Evolutionary conservation across 37 sponge, comb jelly and placozoan genomes (phyloP).

Genomic region (Geodia barretti): DNA sequence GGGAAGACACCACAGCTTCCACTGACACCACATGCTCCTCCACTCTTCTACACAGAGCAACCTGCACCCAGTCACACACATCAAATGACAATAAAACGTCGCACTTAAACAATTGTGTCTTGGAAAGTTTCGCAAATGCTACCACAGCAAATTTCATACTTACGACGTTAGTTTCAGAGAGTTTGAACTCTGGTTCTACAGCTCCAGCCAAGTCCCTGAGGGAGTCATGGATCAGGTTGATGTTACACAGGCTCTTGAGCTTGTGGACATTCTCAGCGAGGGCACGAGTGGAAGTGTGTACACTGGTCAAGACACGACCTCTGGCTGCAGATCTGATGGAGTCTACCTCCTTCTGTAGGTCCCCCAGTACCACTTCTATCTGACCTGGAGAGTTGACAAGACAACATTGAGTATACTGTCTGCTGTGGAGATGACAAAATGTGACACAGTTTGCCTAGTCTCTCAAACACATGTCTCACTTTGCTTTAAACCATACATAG

Average conservation of each 20-base stretch:
- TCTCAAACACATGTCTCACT: not conserved
- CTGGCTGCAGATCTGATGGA: constrained; percentile 7
- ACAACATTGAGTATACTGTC: no score
- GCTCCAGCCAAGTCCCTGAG: constrained; percentile 30
- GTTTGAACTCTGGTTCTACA: not conserved
- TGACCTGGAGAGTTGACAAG: constrained; percentile 30
- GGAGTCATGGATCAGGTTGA: constrained; percentile 55
- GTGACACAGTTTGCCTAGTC: not conserved
- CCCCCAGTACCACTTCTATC: not conserved
- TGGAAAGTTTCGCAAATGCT: no score
- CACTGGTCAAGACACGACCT: not conserved
- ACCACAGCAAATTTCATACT: not conserved
- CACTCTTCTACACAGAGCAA: constrained; percentile 33
- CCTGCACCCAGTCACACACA: constrained; percentile 21
- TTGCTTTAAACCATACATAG: not conserved
- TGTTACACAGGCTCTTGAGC: constrained; percentile 41
- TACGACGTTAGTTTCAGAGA: not conserved
- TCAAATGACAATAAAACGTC: no score
- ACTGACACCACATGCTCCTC: constrained; percentile 56
- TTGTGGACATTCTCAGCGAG: constrained; percentile 36
- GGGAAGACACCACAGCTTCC: constrained; percentile 34
- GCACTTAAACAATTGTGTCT: no score
- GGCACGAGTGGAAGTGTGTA: not conserved
- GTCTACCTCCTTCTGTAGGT: constrained; percentile 6
- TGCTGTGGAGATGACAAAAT: not conserved